phyloP scores from a whole-genome alignment of 2,797 vertebrate genomes.

The Lates japonicus region DNA sequence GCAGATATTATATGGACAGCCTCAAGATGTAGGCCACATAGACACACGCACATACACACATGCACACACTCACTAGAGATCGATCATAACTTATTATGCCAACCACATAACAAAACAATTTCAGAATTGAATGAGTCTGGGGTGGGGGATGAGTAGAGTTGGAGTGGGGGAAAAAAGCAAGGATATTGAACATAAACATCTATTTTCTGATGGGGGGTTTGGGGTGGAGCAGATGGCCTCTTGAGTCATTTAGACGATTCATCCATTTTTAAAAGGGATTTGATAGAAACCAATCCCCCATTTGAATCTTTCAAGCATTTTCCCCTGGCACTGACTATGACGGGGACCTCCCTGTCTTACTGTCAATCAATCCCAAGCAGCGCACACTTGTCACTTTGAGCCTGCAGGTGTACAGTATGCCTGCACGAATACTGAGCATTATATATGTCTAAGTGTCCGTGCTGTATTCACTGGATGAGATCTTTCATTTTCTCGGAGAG shows the following conservation, averaged over 20 bases:
- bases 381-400: slow-evolving; percentile 9
- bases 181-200: slow-evolving; percentile 79
- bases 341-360: slow-evolving; percentile 29
- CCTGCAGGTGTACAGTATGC: slow-evolving; percentile 31
- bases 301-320: slow-evolving; percentile 60
- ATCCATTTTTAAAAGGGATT: slow-evolving; percentile 81
- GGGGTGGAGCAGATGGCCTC: slow-evolving; percentile 52
- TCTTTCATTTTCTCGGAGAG: slow-evolving; percentile 68
- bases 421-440: slow-evolving; percentile 36
- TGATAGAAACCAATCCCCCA: slow-evolving; percentile 70
- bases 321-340: slow-evolving; percentile 50
- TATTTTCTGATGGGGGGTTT: slow-evolving; percentile 70
- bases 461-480: slow-evolving; percentile 52
- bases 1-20: slow-evolving; percentile 66
- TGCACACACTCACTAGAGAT: slow-evolving; percentile 58
- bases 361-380: slow-evolving; percentile 65
- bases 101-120: slow-evolving; percentile 82
- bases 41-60: slow-evolving; percentile 17
- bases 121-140: slow-evolving; percentile 66
- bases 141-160: slow-evolving; percentile 40
- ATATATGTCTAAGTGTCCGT: slow-evolving; percentile 56
- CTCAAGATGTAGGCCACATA: slow-evolving; percentile 38
- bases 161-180: slow-evolving; percentile 16
- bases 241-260: slow-evolving; percentile 77
- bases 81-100: slow-evolving; percentile 78